Conservation (phyloP, 1,140 invertebrate species). For the Brachionus rubens region DNA sequence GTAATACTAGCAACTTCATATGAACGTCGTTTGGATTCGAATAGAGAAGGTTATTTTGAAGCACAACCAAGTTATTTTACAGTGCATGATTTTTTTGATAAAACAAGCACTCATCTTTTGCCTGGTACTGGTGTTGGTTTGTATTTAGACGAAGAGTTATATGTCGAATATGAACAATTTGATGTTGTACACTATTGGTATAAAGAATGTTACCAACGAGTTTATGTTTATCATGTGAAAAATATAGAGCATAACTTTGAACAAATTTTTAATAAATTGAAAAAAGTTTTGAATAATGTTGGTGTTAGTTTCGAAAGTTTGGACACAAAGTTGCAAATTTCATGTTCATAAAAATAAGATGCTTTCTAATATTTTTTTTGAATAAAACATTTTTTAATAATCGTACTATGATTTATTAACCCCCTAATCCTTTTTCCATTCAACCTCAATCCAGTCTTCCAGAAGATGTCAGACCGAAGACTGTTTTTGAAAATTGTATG, state of each 20-base stretch:
- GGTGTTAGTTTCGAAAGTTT: conserved; percentile 5
- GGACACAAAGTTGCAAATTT: no score
- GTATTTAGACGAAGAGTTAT: background rate
- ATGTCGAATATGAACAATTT: conserved; percentile 8
- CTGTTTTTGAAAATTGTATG: no score
- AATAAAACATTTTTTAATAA: no score
- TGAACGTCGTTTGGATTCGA: no score
- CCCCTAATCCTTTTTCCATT: no score
- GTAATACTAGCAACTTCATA: no score
- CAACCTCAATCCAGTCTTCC: no score
- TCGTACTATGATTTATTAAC: no score
- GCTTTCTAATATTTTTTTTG: no score
- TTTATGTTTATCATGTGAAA: background rate
- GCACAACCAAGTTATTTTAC: background rate
- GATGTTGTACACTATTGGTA: conserved; percentile 16
- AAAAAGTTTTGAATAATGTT: background rate
- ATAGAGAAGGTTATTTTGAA: no score
- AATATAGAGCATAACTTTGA: background rate
- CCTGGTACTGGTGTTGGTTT: conserved; percentile 1
- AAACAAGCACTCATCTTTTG: background rate
- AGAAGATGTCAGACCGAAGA: no score
- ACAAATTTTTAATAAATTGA: background rate
- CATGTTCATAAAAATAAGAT: no score
- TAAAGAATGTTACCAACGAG: conserved; percentile 5
- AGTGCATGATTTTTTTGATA: background rate